Conservation (phyloP, 1,140 invertebrate genomes). For the Conopomorpha cramerella region DNA sequence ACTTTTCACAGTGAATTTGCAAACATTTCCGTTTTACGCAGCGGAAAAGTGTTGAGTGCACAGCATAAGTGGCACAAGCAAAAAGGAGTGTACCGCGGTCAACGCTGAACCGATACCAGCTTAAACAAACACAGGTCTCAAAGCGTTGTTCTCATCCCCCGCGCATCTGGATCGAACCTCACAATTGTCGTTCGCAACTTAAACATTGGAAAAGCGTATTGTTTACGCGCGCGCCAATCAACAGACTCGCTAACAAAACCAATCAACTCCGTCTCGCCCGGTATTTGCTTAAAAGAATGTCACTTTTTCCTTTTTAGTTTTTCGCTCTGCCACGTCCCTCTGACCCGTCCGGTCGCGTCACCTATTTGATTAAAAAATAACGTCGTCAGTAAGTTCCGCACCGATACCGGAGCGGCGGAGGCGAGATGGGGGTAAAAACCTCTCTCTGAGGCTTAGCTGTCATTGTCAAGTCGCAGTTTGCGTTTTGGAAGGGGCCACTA, state of each 20-base stretch:
- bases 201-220: constrained; percentile 44
- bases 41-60: too few species aligned
- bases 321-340: constrained; percentile 56
- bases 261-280: constrained; percentile 59
- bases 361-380: constrained; percentile 65
- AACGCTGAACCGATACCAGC: not conserved
- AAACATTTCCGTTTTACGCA: not conserved
- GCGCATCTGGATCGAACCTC: constrained; percentile 21
- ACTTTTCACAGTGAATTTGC: not conserved
- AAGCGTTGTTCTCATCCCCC: constrained; percentile 27
- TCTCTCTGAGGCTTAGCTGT: constrained; percentile 43
- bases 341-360: constrained; percentile 52
- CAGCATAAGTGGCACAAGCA: too few species aligned
- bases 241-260: constrained; percentile 58
- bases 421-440: constrained; percentile 46
- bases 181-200: constrained; percentile 52
- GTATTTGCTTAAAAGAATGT: constrained; percentile 56
- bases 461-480: constrained; percentile 48
- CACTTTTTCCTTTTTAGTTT: constrained; percentile 54
- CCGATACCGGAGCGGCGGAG: too few species aligned
- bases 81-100: not conserved
- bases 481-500: constrained; percentile 38
- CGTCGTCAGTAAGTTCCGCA: constrained; percentile 58
- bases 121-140: constrained; percentile 20
- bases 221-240: constrained; percentile 57